Percentiles rank a stretch among this genome's conserved stretches.
These are phyloP conservation scores for Drosophila kepulauana DNA, from an alignment of 1,140 invertebrate species.

Conservation along the genomic window DNA sequence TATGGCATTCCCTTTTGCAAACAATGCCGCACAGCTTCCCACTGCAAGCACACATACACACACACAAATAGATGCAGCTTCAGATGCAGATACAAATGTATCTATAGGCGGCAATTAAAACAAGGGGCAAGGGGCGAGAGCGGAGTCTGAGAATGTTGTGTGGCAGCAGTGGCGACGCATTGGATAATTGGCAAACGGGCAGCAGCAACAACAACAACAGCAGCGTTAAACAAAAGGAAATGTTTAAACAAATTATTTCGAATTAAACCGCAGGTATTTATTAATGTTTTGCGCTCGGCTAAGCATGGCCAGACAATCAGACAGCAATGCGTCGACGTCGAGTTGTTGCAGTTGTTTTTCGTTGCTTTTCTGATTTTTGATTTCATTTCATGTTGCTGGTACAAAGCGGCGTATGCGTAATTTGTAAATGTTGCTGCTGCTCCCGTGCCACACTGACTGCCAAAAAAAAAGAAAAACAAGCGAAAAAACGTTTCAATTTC, in stretches of 20 bases:
- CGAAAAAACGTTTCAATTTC: slow-evolving; percentile 71
- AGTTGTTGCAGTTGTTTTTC: slow-evolving; percentile 30
- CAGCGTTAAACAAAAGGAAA: slow-evolving; percentile 78
- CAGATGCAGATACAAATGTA: slow-evolving; percentile 13
- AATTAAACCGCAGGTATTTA: slow-evolving; percentile 83
- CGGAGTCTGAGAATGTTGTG: slow-evolving; percentile 65
- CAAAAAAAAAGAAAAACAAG: slow-evolving; percentile 40
- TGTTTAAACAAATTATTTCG: slow-evolving; percentile 83
- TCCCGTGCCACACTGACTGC: slow-evolving; percentile 79
- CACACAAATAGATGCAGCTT: neutral
- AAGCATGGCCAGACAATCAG: slow-evolving; percentile 50
- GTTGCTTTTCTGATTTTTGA: neutral
- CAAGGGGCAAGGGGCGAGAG: neutral
- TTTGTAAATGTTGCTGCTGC: slow-evolving; percentile 63
- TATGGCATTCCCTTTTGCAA: slow-evolving; percentile 42
- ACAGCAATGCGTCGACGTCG: slow-evolving; percentile 42
- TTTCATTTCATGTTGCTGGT: slow-evolving; percentile 24
- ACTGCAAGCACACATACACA: neutral
- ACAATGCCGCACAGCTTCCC: slow-evolving; percentile 50
- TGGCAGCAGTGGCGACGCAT: slow-evolving; percentile 41
- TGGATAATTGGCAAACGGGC: slow-evolving; percentile 37
- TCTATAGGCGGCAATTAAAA: slow-evolving; percentile 33
- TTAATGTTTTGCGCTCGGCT: slow-evolving; percentile 81
- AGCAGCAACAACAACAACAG: neutral
- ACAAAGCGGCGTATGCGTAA: slow-evolving; percentile 78